These are phyloP conservation scores for Phocoena sinus DNA, from an alignment of 2,113 vertebrate genomes.

Conservation along the genomic window DNA sequence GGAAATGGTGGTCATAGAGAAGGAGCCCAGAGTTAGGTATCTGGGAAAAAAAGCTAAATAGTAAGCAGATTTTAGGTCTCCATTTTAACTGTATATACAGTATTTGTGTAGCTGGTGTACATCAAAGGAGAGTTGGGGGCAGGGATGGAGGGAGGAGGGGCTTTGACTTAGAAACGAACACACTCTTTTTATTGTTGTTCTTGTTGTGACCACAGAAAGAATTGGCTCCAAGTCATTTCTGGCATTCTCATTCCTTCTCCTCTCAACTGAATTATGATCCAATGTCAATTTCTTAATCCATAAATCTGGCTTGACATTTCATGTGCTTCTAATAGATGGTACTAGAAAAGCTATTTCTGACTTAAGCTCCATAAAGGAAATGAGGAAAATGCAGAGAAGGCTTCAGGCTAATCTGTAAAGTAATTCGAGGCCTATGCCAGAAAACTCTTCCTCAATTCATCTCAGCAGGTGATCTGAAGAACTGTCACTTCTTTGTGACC, in stretches of 20 bases:
- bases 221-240: slow-evolving; percentile 1
- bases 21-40: neutral
- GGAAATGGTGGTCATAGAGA: neutral
- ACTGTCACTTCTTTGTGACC: neutral
- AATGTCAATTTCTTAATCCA: slow-evolving; percentile 54
- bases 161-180: neutral
- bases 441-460: slow-evolving; percentile 34
- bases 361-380: slow-evolving; percentile 50
- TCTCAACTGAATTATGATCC: slow-evolving; percentile 53
- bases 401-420: slow-evolving; percentile 53
- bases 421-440: slow-evolving; percentile 14
- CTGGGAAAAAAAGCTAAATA: neutral
- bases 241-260: slow-evolving; percentile 4
- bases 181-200: neutral
- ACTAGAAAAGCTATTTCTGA: slow-evolving; percentile 53
- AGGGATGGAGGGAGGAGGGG: neutral
- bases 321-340: slow-evolving; percentile 54
- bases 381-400: slow-evolving; percentile 59
- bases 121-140: neutral
- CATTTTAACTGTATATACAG: neutral
- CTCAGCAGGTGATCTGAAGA: slow-evolving; percentile 10
- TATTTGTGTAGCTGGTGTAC: neutral
- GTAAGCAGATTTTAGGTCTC: neutral
- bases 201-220: slow-evolving; percentile 7
- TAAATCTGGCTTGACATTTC: slow-evolving; percentile 62